Conservation (phyloP, 2,113 vertebrate species). For the Gallinago media region DNA sequence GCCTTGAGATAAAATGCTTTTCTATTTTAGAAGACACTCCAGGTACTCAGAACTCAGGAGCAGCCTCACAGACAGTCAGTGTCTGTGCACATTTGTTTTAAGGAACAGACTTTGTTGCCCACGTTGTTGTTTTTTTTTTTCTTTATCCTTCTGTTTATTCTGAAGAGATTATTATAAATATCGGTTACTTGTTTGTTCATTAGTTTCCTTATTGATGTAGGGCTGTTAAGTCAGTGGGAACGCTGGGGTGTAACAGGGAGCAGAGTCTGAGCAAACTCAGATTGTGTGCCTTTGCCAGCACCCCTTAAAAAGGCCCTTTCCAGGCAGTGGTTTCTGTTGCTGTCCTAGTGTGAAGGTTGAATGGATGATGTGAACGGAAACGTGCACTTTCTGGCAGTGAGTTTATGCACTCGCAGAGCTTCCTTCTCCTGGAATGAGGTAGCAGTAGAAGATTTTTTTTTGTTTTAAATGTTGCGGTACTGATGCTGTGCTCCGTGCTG, state of each 20-base stretch:
- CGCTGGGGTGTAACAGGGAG: background rate
- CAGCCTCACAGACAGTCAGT: background rate
- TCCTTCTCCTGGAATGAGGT: background rate
- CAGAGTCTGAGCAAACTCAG: background rate
- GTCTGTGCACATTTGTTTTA: background rate
- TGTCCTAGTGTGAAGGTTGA: background rate
- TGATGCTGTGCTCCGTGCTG: rapidly evolving
- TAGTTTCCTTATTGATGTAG: slow-evolving; percentile 2
- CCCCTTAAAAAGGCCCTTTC: background rate
- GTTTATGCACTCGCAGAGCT: background rate
- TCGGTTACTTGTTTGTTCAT: background rate
- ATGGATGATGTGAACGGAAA: background rate
- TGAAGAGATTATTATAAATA: slow-evolving; percentile 14
- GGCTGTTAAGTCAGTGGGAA: background rate
- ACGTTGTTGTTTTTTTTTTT: background rate
- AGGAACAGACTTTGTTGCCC: background rate
- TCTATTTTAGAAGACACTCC: background rate
- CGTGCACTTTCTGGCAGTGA: rapidly evolving
- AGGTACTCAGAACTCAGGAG: background rate
- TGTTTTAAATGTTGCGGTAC: background rate
- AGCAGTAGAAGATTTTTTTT: background rate
- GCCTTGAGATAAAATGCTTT: background rate
- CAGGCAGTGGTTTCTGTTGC: background rate
- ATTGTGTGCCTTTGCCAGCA: background rate
- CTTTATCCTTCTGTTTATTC: slow-evolving; percentile 18